Evolutionary conservation across 2,797 vertebrate genomes (phyloP).

Genomic region (Setipinna tenuifilis): DNA sequence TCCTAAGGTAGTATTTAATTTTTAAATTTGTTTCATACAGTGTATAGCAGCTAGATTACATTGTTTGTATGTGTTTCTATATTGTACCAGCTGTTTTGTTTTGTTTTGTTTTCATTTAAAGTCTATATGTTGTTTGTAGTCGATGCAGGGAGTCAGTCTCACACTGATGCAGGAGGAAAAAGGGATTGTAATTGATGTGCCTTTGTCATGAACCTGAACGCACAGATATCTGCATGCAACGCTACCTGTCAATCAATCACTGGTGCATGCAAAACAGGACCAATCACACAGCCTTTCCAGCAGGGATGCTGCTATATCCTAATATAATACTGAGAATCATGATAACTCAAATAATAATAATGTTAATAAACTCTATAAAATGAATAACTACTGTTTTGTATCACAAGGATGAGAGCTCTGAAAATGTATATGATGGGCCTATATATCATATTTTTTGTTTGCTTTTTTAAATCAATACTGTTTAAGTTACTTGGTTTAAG

Average conservation of each 20-base stretch:
- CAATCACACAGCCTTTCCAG: not conserved
- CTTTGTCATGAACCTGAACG: conserved; percentile 63
- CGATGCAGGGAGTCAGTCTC: not conserved
- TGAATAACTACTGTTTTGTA: not conserved
- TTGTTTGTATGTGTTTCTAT: not conserved
- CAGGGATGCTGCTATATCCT: not conserved
- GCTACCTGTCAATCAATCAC: not conserved
- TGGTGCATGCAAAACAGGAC: not conserved
- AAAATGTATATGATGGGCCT: conserved; percentile 21
- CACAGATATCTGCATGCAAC: not conserved
- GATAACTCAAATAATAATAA: not conserved
- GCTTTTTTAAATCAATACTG: not conserved
- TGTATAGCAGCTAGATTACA: not conserved
- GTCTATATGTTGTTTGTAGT: not conserved
- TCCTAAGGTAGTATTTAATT: not conserved
- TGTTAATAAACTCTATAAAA: not conserved
- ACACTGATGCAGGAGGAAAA: conserved; percentile 63
- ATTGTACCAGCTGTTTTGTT: not conserved
- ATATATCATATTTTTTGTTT: not conserved
- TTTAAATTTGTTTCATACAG: not conserved
- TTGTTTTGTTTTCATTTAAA: not conserved
- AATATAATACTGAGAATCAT: not conserved
- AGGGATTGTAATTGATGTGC: conserved; percentile 83
- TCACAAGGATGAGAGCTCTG: not conserved
- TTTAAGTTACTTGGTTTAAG: not conserved